Evolutionary conservation across 2,888 invertebrate species (phyloP).

Genomic region (Meloe dianella): DNA sequence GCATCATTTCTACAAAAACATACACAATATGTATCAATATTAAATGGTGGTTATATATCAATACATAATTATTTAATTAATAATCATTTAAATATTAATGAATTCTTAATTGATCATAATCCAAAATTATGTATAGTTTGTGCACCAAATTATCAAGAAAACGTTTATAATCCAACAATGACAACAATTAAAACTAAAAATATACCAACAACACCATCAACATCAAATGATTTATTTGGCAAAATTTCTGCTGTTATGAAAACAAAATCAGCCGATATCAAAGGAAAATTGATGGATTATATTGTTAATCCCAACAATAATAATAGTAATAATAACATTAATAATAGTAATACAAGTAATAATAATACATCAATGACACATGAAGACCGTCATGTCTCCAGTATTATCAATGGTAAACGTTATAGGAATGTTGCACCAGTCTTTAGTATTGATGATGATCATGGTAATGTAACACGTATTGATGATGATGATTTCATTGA

Average conservation of each 20-base stretch:
- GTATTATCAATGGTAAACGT: constrained; percentile 81
- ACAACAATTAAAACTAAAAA: constrained; percentile 73
- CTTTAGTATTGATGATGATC: constrained; percentile 93
- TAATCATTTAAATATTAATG: constrained; percentile 66
- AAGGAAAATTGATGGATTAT: constrained; percentile 89
- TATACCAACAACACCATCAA: constrained; percentile 57
- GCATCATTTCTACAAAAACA: constrained; percentile 95
- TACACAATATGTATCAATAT: constrained; percentile 89
- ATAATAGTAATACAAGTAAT: background rate
- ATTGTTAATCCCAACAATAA: constrained; percentile 83
- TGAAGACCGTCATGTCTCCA: constrained; percentile 82
- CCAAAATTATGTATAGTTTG: constrained; percentile 82
- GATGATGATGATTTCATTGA: constrained; percentile 50
- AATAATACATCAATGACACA: constrained; percentile 48
- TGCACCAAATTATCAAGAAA: constrained; percentile 59
- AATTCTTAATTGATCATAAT: constrained; percentile 86
- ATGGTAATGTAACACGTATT: constrained; percentile 63
- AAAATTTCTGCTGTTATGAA: constrained; percentile 88
- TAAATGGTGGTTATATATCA: constrained; percentile 88
- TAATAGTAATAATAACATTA: constrained; percentile 21
- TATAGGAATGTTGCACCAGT: constrained; percentile 91
- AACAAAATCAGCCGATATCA: constrained; percentile 89
- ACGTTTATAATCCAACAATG: constrained; percentile 41
- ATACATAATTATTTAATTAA: constrained; percentile 85
- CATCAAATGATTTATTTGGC: constrained; percentile 75